Evolutionary conservation across 2,888 invertebrate genomes (phyloP), one percentile per base, ranked within the genome.

Genomic region (Mimumesa dahlbomi): DNA sequence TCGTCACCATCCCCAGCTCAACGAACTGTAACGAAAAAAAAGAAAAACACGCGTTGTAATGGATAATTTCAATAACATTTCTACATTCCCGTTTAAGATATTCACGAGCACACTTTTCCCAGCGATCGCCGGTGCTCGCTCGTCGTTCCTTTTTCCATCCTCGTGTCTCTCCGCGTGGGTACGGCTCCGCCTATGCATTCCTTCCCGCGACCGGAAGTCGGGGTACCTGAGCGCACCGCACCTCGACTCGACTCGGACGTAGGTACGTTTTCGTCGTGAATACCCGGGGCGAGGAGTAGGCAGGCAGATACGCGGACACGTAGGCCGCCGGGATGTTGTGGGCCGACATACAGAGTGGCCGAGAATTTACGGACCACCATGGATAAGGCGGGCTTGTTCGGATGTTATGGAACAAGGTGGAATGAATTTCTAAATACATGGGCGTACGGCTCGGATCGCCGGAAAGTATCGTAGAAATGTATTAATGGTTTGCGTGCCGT

Each of bases 1-100:
- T 98, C 46, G 97, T 96, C 76, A 99, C 97, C 64, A 97, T 91
- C 18, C 99, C 99, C 84, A 99, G 91, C 73, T 98, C 96, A 78
- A 98, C 94, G 90, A 97, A 97, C 97, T 98, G 92, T 49, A 93
- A 92, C n/a, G n/a, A n/a, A n/a, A n/a, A n/a, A n/a, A n/a, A n/a
- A n/a, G n/a, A n/a, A n/a, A n/a, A n/a, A n/a, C n/a, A n/a, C n/a
- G n/a, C n/a, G n/a, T n/a, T n/a, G n/a, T n/a, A n/a, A n/a, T n/a
- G n/a, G n/a, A n/a, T 7, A 25, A 25, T 25, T 25, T 25, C 25
- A n/a, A n/a, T n/a, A n/a, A n/a, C n/a, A 7, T 25, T 25, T 25
- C n/a, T n/a, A n/a, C 25, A 25, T 25, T 25, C 9, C n/a, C 34
- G 4, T n/a, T 9, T n/a, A n/a, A n/a, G 9, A 34, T 34, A n/a